Percentiles rank a stretch among this genome's conserved stretches.
These are phyloP conservation scores for Dromius quadrimaculatus DNA, from an alignment of 2,888 invertebrate genomes.

Conservation along the genomic window DNA sequence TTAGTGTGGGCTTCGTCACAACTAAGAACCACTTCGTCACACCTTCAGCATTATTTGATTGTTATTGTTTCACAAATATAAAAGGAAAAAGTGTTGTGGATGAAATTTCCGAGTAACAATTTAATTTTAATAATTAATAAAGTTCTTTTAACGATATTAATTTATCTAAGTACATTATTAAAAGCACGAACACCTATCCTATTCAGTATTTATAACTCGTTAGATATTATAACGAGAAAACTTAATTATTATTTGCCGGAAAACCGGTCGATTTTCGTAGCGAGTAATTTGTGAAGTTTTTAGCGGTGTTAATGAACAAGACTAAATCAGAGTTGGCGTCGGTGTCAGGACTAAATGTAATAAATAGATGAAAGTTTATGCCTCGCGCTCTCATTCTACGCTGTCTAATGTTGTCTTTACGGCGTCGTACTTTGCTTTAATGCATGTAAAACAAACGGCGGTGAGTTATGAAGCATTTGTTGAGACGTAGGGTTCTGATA, in stretches of 20 bases:
- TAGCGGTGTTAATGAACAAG: constrained; percentile 6
- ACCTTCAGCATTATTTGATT: no score
- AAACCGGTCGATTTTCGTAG: not conserved
- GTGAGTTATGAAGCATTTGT: constrained; percentile 8
- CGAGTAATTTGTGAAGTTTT: not conserved
- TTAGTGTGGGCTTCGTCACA: no score
- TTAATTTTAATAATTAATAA: constrained; percentile 1
- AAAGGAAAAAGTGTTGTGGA: no score
- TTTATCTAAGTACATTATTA: constrained; percentile 6
- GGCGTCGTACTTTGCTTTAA: constrained; percentile 30
- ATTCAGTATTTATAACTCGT: constrained; percentile 3
- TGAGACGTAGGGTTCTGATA: no score
- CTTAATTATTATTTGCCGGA: constrained; percentile 2
- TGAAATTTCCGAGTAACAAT: not conserved
- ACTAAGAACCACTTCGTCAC: no score
- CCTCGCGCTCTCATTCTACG: not conserved
- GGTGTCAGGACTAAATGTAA: constrained; percentile 37
- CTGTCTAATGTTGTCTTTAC: constrained; percentile 43
- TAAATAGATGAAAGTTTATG: constrained; percentile 43
- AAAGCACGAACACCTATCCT: not conserved
- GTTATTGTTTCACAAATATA: no score
- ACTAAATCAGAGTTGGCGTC: constrained; percentile 9
- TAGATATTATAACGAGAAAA: not conserved
- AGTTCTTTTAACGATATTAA: not conserved
- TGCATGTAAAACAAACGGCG: constrained; percentile 44